Base-by-base conservation (phyloP, 2,113 vertebrate species). In the Rhynchomys soricoides region DNA sequence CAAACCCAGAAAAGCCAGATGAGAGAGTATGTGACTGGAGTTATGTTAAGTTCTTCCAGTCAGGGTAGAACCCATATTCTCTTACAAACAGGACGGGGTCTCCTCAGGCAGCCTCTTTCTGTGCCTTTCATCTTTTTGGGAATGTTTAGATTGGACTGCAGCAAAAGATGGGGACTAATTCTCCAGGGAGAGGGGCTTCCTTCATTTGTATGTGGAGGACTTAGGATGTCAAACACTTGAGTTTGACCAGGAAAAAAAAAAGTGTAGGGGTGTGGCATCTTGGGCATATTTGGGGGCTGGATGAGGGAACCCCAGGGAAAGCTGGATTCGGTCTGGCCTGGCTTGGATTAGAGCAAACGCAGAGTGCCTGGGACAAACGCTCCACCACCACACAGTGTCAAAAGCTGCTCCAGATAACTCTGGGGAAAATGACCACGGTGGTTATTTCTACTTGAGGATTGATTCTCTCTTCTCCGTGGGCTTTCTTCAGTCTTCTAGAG, bases 21-120 rank as follows among this genome's bases (percentile, higher is more conserved):
- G 17, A 52, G 40, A 62, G 73, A 64, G 13, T 4, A 22, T 15
- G 70, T 66, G 43, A 43, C 31, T 52, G 52, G 45, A 43, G 34
- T 81, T 74, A 45, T 48, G 24, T 91, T 78, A 15, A 74, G 71
- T 81, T 94, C 31, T 90, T 91, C 94, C 86, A 22, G 37, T 57
- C 29, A 50, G 79, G 71, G 48, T 52, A 40, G 31, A 77, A 43
- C 24, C 52, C 22, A 45, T 34, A 13, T 10, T 11, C 24, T 81
- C 57, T 62, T 71, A 95, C 17, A 70, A 83, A 90, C 43, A 21
- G 59, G 24, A 62, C 31, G 45, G 1, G 5, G 16, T 71, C 55
- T 64, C 8, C 19, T 71, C 37, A 83, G 50, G 34, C 34, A 40
- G 57, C 43, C 22, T 59, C 59, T 11, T 12, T 17, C 15, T 43